phyloP scores from a whole-genome alignment of 2,113 vertebrate genomes.

The Drymodes brunneopygia region DNA sequence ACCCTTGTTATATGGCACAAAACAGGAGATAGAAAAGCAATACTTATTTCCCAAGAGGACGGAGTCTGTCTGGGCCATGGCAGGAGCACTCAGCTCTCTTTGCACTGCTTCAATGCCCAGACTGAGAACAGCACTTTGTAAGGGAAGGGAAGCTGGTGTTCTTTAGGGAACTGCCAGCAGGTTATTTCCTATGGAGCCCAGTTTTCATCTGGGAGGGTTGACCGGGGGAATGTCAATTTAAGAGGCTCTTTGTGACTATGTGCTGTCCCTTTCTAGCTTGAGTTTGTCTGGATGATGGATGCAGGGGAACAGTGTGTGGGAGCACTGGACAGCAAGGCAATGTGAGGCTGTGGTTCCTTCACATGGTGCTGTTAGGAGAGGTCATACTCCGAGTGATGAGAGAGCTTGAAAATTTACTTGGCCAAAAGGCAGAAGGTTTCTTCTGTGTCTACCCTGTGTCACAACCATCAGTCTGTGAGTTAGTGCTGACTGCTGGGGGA shows the following conservation, averaged over 20 bases:
- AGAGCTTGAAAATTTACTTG: neutral
- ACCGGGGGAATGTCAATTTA: neutral
- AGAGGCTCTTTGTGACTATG: neutral
- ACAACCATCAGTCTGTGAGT: neutral
- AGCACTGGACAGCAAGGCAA: neutral
- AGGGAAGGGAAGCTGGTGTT: neutral
- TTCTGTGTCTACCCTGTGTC: neutral
- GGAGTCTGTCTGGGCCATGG: neutral
- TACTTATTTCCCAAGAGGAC: neutral
- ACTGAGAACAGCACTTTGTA: neutral
- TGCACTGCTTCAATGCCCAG: neutral
- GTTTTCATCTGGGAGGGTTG: neutral
- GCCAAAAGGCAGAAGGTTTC: neutral
- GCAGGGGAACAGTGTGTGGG: rapidly evolving
- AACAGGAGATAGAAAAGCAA: neutral
- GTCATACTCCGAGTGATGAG: neutral
- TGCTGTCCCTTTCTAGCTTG: neutral
- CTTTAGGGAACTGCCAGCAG: neutral
- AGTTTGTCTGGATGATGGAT: neutral
- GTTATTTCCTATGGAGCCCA: neutral
- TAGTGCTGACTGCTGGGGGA: neutral
- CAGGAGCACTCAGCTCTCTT: neutral
- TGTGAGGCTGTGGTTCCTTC: neutral
- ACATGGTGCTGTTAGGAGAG: neutral
- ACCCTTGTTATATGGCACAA: neutral